Evolutionary conservation across 1,140 invertebrate species (phyloP), one percentile per base, ranked within the genome.

Genomic region (Drosophila tsacasi): DNA sequence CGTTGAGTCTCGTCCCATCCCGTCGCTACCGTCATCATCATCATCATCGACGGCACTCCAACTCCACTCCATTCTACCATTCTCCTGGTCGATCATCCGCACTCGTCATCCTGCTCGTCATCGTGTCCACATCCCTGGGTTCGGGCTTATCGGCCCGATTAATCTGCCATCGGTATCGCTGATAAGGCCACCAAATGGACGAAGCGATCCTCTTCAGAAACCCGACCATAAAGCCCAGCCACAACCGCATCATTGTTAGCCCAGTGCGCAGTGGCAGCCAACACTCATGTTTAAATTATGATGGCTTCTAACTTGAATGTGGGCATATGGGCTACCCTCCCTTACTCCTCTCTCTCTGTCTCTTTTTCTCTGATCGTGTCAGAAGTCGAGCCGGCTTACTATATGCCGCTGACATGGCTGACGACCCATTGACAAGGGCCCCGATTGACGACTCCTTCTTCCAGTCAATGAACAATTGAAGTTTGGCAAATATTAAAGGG

Each of bases 251-350:
- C 77, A 87, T 83, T 87, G 83, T 86, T 76, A 81, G 74, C 67
- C 66, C 72, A 62, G 52, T 75, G 78, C 79, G 83, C 83, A 81
- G 85, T 85, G 85, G 85, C 85, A 90, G 65, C 68, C 79, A 90
- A 85, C 85, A 90, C 85, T 90, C 86, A 90, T 90, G 85, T 90
- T 90, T 90, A 90, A 90, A 90, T 90, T 90, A 90, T 90, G 86
- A 90, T 85, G 85, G 85, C 85, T 90, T 90, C 85, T 90, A 90
- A 81, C 47, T 90, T 90, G 63, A 58, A 78, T 78, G 64, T 77
- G 74, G 75, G 75, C 75, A 78, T 78, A 78, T 78, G 75, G 64
- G 75, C 35, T 40, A 49, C 52, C 44, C 37, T 55, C 37, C 25
- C 30, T 42, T 35, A 5, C 15, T 32, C 27, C 50, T n/a, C 60